Base-by-base conservation (phyloP, 92 coral and sea anemone genomes). In the Siderastrea radians region DNA sequence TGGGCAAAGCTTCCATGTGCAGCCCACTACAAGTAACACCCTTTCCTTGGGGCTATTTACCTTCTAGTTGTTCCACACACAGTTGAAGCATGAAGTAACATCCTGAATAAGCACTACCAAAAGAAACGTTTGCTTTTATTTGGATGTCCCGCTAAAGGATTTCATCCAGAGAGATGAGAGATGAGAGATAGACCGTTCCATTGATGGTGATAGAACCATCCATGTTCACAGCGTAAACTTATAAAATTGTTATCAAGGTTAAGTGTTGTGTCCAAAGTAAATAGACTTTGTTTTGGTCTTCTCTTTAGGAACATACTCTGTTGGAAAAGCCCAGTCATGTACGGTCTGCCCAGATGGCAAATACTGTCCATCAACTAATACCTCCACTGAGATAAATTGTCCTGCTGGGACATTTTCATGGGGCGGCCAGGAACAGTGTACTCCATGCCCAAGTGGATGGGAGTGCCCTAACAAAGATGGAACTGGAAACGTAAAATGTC, bases 361-460 rank as follows among this genome's bases (percentile, higher is more conserved):
- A 80, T 98, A 86, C 85, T 98, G 99, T 80, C 99, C 98, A 9
- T 60, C 53, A 51, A 87, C 71, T 10, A 73, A 93, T 57, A 75
- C 49, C 64, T 55, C 89, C 15, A 85, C 71, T 50, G 92, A 80
- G 67, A 53, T 68, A 17, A 55, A 78, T 75, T 98, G 99, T 58
- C 88, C 92, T 49, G 64, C 58, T 78, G 99, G 99, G 46, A 83
- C 91, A 49, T 98, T 68, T 81, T 96, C 98, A 44, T 70, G 67
- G 59, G 99, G 99, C 62, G 89, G 84, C 43, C 92, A 91, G 81
- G 95, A 90, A 49, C 75, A 81, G 8, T 98, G 99, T 89, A 75
- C 77, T 73, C 66, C 92, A 1, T 98, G 99, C 59, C 99, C 96
- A 19, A 89, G 91, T 82, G 99, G 99, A 52, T 95, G 95, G 94